Conservation (phyloP, 2,113 vertebrate species). For the human region DNA sequence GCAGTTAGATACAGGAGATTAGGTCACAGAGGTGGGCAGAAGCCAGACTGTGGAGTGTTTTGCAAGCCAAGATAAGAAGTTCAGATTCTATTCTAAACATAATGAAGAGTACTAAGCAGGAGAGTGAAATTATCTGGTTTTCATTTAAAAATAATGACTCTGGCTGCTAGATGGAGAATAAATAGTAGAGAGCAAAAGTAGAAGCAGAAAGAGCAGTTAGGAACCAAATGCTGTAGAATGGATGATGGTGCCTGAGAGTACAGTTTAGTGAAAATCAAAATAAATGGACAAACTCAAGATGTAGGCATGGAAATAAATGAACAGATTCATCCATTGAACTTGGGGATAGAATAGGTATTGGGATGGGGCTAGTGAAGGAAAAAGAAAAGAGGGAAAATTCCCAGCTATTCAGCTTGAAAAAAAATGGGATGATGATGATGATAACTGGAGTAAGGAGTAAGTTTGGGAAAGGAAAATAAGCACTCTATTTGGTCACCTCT, state of each 20-base stretch:
- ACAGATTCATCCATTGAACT: neutral
- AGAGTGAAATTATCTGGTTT: neutral
- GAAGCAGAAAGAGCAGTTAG: neutral
- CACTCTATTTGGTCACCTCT: neutral
- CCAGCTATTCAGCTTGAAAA: neutral
- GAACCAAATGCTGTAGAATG: neutral
- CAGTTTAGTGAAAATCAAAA: neutral
- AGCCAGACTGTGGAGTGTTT: neutral
- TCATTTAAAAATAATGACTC: neutral
- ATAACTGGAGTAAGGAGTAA: neutral
- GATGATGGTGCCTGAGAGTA: neutral
- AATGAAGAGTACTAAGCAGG: neutral
- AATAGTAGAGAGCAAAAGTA: neutral
- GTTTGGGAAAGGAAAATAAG: neutral
- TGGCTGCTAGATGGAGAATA: neutral
- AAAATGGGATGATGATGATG: neutral
- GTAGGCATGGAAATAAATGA: neutral
- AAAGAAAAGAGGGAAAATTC: neutral
- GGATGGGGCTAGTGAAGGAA: neutral
- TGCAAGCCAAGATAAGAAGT: neutral
- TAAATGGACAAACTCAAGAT: neutral
- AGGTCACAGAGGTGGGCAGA: neutral
- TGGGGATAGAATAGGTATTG: neutral
- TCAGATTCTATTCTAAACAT: conserved; percentile 1
- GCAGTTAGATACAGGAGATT: neutral